Conservation (phyloP, 2,113 vertebrate species). For the Pteronura brasiliensis region DNA sequence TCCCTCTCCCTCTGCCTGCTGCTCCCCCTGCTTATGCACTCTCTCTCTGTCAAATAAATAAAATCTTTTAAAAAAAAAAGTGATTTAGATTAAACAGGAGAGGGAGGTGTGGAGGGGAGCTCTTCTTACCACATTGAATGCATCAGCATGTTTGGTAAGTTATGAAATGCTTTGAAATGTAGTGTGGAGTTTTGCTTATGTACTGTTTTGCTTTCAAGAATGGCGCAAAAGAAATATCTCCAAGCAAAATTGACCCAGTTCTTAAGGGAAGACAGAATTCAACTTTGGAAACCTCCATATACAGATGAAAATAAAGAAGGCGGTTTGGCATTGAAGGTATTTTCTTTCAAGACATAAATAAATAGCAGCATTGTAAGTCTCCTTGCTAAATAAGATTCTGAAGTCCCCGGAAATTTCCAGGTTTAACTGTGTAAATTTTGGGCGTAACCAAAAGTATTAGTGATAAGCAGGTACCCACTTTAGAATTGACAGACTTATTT, state of each 20-base stretch:
- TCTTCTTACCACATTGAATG: neutral
- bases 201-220: slow-evolving; percentile 77
- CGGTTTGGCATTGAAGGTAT: slow-evolving; percentile 87
- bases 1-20: neutral
- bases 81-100: neutral
- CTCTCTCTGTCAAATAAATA: neutral
- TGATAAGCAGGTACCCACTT: neutral
- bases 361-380: neutral
- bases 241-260: slow-evolving; percentile 90
- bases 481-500: neutral
- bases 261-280: slow-evolving; percentile 91
- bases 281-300: slow-evolving; percentile 93
- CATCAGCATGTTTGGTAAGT: neutral
- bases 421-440: neutral
- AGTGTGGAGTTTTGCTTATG: neutral
- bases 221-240: slow-evolving; percentile 90
- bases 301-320: slow-evolving; percentile 85
- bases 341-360: slow-evolving; percentile 31
- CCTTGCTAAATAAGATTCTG: neutral
- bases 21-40: too few relatives aligned
- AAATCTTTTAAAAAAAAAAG: neutral
- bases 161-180: neutral
- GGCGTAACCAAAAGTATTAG: neutral
- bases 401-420: neutral
- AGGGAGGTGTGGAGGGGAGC: neutral